Base-by-base conservation (phyloP, 2,113 vertebrate genomes). In the Lophochroa leadbeateri region DNA sequence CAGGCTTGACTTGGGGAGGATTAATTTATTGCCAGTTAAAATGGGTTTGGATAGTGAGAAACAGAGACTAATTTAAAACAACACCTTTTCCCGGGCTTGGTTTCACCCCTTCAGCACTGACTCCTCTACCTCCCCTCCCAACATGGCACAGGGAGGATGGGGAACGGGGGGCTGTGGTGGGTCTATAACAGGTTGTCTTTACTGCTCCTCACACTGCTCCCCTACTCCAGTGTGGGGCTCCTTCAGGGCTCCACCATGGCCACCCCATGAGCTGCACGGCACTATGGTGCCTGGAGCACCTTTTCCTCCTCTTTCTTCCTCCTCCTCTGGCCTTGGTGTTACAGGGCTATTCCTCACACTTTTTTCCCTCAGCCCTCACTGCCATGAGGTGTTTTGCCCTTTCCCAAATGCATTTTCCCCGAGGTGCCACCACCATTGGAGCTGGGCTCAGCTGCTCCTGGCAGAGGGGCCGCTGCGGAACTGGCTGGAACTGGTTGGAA, bases 381-480 rank as follows among this genome's bases (percentile, higher is more conserved):
- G 18, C 70, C 2, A 0, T 29, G 35, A 18, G 37, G 41, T 1
- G 0, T 64, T 77, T 72, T 67, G 16, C 53, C 41, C 31, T 79
- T 53, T 53, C 39, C 50, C 37, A 43, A 28, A n/a, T 5, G 9
- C 1, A 0, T 39, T 61, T 41, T 63, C 15, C 41, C 35, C 6
- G 14, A 18, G 20, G 35, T 8, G 29, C 20, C 39, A 19, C 13
- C 33, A 14, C 37, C 20, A 5, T 17, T 0, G 3, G 41, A 46
- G 15, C 28, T 15, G 39, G 69, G 35, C 52, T 53, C 31, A 9
- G 52, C 43, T 7, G 31, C 6, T 57, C 50, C 21, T 1, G 2
- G 41, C 9, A 3, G 27, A 1, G 24, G 21, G 20, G 65, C 57
- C 0, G 3, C 15, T 11, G 15, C 3, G 1, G 43, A 44, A 13